Evolutionary conservation across 1,140 invertebrate genomes (phyloP).

Genomic region (Ooceraea biroi): DNA sequence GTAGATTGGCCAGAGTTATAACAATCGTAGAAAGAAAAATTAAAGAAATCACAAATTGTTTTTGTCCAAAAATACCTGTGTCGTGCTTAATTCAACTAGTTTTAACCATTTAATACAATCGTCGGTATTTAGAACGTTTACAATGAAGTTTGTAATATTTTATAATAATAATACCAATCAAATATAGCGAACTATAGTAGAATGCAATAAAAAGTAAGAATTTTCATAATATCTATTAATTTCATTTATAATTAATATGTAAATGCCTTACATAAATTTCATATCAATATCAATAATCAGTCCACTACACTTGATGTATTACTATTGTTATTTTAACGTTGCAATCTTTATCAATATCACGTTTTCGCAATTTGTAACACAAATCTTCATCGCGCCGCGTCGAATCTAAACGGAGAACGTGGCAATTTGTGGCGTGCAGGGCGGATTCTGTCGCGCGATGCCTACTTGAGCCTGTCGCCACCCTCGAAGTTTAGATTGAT

Average conservation of each 20-base stretch:
- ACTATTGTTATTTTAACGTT: conserved; percentile 6
- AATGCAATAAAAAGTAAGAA: too few relatives aligned
- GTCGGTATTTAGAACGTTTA: not conserved
- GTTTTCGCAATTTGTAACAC: not conserved
- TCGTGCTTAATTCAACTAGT: not conserved
- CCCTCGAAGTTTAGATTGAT: conserved; percentile 98
- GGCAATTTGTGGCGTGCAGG: conserved; percentile 24
- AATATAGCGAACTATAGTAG: not conserved
- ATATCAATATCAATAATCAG: too few relatives aligned
- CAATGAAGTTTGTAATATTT: not conserved
- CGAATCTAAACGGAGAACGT: not conserved
- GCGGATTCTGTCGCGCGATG: conserved; percentile 45
- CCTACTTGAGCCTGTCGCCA: conserved; percentile 95
- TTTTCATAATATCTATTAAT: too few relatives aligned
- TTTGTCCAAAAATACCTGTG: not conserved
- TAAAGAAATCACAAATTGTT: not conserved
- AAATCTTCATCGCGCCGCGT: conserved; percentile 1
- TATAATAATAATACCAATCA: not conserved
- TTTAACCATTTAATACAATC: not conserved
- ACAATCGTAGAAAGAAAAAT: not conserved
- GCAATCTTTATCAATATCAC: not conserved
- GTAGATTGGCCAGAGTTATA: not conserved
- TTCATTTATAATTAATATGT: too few relatives aligned
- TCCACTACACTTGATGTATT: not conserved
- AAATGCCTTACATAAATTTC: too few relatives aligned